phyloP scores from a whole-genome alignment of 2,797 vertebrate genomes.

The Garrulus glandarius region DNA sequence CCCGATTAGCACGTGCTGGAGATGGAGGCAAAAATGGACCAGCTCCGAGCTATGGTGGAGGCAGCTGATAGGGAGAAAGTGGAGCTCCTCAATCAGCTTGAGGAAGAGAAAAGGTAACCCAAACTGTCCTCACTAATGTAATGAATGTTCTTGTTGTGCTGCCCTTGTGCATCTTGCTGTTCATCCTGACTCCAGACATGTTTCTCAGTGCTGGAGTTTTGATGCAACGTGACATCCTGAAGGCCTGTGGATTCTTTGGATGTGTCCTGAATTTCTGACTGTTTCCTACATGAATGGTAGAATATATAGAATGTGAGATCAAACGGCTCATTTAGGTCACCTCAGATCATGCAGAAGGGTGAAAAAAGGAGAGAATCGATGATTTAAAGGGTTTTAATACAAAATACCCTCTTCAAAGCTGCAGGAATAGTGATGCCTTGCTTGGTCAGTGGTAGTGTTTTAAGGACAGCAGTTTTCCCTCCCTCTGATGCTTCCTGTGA shows the following conservation, averaged over 20 bases:
- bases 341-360: neutral
- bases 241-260: neutral
- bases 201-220: neutral
- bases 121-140: neutral
- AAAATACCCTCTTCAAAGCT: neutral
- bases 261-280: neutral
- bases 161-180: neutral
- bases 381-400: neutral
- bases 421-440: neutral
- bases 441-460: neutral
- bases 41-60: constrained; percentile 92
- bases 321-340: neutral
- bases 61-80: constrained; percentile 96
- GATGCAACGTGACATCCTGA: neutral
- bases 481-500: neutral
- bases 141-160: neutral
- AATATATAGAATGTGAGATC: neutral
- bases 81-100: constrained; percentile 94
- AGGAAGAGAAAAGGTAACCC: constrained; percentile 93
- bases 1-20: constrained; percentile 81
- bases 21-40: constrained; percentile 97
- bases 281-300: neutral
- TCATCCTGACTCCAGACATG: fast-evolving
- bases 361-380: neutral
- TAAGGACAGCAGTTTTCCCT: neutral